These are phyloP conservation scores for Todiramphus chloris DNA, from an alignment of 2,113 vertebrate genomes.

Conservation along the genomic window DNA sequence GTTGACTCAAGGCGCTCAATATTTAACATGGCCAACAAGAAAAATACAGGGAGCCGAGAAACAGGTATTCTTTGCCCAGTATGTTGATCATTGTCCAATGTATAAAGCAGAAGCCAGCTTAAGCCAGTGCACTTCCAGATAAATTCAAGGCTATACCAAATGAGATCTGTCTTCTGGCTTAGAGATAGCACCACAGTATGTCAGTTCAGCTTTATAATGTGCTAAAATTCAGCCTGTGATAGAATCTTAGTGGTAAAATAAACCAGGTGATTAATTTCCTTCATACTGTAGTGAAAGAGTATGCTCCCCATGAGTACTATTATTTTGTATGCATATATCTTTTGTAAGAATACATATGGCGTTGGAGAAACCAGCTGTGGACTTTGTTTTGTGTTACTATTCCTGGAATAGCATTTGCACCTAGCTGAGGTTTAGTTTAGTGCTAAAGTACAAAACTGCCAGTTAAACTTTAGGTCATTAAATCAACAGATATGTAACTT, in stretches of 20 bases:
- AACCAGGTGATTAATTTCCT: not conserved
- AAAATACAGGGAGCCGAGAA: conserved; percentile 78
- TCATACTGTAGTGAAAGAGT: not conserved
- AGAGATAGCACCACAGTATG: not conserved
- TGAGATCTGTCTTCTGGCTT: not conserved
- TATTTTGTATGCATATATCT: not conserved
- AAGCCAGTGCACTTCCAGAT: not conserved
- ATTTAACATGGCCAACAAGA: conserved; percentile 96
- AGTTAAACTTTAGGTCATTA: not conserved
- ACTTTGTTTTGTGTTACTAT: not conserved
- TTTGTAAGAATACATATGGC: not conserved
- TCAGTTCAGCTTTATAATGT: not conserved
- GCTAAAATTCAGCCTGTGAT: not conserved
- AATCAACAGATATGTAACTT: not conserved
- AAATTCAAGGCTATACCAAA: not conserved
- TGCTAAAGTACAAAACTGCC: not conserved
- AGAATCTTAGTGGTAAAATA: not conserved
- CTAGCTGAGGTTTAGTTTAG: not conserved
- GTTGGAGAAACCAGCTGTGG: not conserved
- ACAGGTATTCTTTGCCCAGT: conserved; percentile 71
- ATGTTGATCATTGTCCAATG: not conserved
- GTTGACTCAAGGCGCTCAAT: conserved; percentile 97
- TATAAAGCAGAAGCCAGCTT: not conserved
- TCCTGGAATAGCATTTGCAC: not conserved
- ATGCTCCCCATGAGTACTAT: not conserved